Percentiles rank a stretch among this genome's conserved stretches.
Conservation (phyloP, 53 echinoderm and acorn worm genomes). For the Crossaster papposus region DNA sequence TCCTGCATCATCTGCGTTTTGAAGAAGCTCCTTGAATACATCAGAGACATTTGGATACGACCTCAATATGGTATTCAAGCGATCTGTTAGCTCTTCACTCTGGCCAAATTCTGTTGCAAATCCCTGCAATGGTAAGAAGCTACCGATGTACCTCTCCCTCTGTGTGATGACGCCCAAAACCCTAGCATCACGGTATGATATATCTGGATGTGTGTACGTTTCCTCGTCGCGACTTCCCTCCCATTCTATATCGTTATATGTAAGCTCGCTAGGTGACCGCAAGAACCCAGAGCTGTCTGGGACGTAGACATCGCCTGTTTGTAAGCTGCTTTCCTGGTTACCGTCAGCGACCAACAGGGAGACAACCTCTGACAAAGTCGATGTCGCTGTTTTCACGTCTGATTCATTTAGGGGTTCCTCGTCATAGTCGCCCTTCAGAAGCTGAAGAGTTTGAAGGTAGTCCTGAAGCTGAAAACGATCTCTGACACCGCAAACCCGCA, state of each 20-base stretch:
- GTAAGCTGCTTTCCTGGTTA: not conserved
- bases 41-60: constrained; percentile 81
- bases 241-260: constrained; percentile 58
- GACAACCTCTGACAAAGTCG: constrained; percentile 33
- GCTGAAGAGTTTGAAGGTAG: not conserved
- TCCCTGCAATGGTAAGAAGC: constrained; percentile 17
- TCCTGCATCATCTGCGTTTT: constrained; percentile 97
- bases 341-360: not conserved
- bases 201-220: constrained; percentile 32
- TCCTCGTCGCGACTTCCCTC: not conserved
- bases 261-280: not conserved
- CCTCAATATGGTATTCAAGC: constrained; percentile 76
- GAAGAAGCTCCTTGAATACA: constrained; percentile 92
- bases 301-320: not conserved
- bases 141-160: constrained; percentile 48
- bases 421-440: not conserved
- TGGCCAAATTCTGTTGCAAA: constrained; percentile 84
- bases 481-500: constrained; percentile 45
- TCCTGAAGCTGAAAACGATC: constrained; percentile 22
- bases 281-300: constrained; percentile 38
- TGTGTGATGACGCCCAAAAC: constrained; percentile 57
- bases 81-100: constrained; percentile 76
- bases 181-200: constrained; percentile 50
- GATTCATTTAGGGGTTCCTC: not conserved
- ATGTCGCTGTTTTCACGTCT: constrained; percentile 34